Conservation (phyloP, 2,797 vertebrate genomes). For the Myotis daubentonii region DNA sequence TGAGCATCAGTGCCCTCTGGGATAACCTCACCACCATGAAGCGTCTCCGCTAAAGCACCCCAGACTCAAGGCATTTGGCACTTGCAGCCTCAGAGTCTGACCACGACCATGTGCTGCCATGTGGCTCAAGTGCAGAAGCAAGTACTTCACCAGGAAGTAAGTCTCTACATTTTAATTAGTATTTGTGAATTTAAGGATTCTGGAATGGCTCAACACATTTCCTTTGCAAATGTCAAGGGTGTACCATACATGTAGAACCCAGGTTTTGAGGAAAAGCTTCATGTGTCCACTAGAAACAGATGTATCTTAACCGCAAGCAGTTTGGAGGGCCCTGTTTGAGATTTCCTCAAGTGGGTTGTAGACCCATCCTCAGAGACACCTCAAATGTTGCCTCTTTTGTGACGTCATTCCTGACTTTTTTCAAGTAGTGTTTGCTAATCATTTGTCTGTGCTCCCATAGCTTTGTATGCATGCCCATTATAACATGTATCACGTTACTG, state of each 20-base stretch:
- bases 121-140: background rate
- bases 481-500: background rate
- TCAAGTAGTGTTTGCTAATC: background rate
- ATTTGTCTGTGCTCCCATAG: background rate
- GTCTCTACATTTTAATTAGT: constrained; percentile 7
- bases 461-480: background rate
- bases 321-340: background rate
- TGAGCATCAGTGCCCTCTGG: background rate
- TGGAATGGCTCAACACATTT: constrained; percentile 52
- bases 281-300: background rate
- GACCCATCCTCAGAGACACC: background rate
- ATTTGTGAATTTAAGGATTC: constrained; percentile 32
- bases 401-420: background rate
- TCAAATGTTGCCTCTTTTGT: background rate
- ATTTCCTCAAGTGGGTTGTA: background rate
- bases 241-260: background rate
- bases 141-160: background rate
- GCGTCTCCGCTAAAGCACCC: background rate
- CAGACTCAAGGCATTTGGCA: background rate
- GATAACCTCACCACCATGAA: background rate
- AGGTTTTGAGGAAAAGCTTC: background rate
- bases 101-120: background rate
- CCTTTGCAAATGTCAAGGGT: constrained; percentile 48
- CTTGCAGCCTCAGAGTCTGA: background rate
- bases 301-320: constrained; percentile 12